Percentiles rank a stretch among this genome's conserved stretches.
phyloP scores from a whole-genome alignment of 2,113 vertebrate genomes.

The Anas platyrhynchos region DNA sequence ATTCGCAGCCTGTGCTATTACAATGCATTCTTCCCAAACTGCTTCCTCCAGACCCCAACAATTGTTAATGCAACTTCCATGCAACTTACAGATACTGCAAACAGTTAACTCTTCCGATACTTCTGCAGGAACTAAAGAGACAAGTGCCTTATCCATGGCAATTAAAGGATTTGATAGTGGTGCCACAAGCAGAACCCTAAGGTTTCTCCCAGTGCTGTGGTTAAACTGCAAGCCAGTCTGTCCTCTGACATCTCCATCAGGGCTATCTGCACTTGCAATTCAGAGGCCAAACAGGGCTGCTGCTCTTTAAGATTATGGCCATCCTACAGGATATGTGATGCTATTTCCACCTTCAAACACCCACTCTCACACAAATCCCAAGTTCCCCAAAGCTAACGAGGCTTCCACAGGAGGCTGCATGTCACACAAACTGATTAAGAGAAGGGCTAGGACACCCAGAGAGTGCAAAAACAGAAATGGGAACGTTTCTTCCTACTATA shows the following conservation, averaged over 20 bases:
- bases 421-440: not conserved
- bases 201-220: not conserved
- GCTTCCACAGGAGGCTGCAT: rapidly evolving
- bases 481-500: not conserved
- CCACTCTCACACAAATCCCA: not conserved
- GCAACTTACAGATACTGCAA: not conserved
- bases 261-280: not conserved
- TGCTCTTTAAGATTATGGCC: not conserved
- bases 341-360: not conserved
- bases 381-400: not conserved
- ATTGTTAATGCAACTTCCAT: rapidly evolving
- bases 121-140: not conserved
- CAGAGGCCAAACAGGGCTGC: not conserved
- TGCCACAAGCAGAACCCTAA: not conserved
- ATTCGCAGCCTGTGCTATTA: not conserved
- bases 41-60: not conserved
- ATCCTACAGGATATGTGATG: not conserved
- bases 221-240: not conserved
- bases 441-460: not conserved
- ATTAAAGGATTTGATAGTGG: not conserved
- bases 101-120: not conserved
- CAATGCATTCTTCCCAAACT: not conserved
- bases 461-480: not conserved
- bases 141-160: not conserved
- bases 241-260: not conserved